A percentile compares a stretch with the other conserved stretches of the same genome.
Evolutionary conservation across 2,888 invertebrate genomes (phyloP).

Genomic region (Philhelius pedissequus): DNA sequence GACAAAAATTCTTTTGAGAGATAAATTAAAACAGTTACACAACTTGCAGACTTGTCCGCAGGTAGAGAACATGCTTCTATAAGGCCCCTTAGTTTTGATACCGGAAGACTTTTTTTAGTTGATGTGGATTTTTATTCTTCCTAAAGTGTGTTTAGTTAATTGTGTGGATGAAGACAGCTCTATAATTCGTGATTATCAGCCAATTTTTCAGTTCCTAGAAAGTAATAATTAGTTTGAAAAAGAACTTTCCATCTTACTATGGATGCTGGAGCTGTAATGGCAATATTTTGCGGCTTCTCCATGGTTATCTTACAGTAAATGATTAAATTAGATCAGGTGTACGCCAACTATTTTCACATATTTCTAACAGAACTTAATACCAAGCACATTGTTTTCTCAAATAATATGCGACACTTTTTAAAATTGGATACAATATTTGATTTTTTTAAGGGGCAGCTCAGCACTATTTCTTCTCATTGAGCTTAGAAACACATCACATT

Average conservation of each 20-base stretch:
- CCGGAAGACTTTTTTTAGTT: background rate
- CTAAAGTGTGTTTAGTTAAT: background rate
- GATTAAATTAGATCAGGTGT: background rate
- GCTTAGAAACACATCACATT: background rate
- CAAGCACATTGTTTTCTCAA: constrained; percentile 19
- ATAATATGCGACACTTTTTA: too few species aligned
- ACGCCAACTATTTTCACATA: background rate
- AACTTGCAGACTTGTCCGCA: background rate
- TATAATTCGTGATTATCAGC: background rate
- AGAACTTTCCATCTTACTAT: constrained; percentile 48
- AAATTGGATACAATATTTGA: too few species aligned
- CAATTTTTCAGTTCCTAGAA: constrained; percentile 31
- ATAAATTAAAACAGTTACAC: background rate
- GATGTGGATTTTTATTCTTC: background rate
- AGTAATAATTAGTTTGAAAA: constrained; percentile 48
- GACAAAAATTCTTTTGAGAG: background rate
- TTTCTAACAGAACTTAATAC: constrained; percentile 7
- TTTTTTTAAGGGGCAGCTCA: too few species aligned
- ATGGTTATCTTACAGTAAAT: too few species aligned
- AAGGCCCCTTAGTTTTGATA: background rate
- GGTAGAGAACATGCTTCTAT: background rate
- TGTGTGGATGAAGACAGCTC: background rate
- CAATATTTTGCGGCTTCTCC: background rate
- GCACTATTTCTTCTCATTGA: background rate
- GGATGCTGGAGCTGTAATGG: background rate